Evolutionary conservation across 2,113 vertebrate species (phyloP).

Genomic region (Miniopterus natalensis): DNA sequence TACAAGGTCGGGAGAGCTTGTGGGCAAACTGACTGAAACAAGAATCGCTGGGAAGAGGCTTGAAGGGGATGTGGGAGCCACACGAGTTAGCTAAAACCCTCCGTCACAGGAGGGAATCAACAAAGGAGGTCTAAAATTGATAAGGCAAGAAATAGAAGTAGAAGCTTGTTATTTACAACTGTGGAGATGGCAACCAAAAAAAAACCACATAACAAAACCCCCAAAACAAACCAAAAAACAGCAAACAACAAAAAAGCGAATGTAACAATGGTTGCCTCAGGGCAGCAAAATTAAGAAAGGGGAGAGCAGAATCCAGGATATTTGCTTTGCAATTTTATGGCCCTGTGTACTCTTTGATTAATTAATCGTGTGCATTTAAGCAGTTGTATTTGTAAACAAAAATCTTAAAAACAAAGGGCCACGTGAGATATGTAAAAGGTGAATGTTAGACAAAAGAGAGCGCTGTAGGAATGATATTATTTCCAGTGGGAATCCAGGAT

Average conservation of each 20-base stretch:
- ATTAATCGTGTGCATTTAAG: background rate
- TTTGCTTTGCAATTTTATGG: background rate
- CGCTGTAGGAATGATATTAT: background rate
- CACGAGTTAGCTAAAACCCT: background rate
- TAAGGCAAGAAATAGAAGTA: conserved; percentile 6
- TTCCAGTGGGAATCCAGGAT: background rate
- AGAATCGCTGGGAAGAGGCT: background rate
- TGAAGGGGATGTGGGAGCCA: background rate
- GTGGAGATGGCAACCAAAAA: background rate
- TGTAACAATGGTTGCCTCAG: background rate
- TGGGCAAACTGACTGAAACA: background rate
- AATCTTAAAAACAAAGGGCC: background rate
- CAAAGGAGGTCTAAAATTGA: conserved; percentile 7
- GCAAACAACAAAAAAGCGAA: background rate
- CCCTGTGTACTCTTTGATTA: background rate
- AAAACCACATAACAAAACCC: background rate
- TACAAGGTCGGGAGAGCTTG: background rate
- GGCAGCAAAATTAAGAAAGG: background rate
- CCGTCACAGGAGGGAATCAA: background rate
- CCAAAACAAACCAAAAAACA: background rate
- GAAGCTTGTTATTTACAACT: background rate
- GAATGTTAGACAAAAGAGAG: background rate
- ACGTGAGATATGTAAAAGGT: background rate
- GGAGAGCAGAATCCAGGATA: background rate
- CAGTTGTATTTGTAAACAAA: background rate